Evolutionary conservation across 2,113 vertebrate genomes (phyloP).

Genomic region (Cyanoramphus novaezelandiae): DNA sequence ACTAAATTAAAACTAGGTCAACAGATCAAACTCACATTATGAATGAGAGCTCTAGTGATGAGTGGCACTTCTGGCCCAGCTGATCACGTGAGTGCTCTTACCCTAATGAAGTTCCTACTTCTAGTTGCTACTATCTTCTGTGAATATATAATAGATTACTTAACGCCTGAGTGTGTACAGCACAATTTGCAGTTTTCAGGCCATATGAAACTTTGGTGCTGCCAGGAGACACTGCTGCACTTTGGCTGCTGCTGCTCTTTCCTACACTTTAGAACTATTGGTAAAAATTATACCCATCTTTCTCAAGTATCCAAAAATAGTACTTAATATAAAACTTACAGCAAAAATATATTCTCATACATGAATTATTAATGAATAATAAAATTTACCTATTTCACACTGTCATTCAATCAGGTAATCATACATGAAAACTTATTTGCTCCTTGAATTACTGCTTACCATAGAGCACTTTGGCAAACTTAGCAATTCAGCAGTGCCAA

Average conservation of each 20-base stretch:
- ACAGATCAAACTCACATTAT: not conserved
- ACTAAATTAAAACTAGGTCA: not conserved
- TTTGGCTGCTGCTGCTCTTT: not conserved
- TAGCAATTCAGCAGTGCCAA: not conserved
- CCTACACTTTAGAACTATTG: not conserved
- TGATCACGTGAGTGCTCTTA: not conserved
- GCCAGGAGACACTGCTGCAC: not conserved
- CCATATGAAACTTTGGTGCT: not conserved
- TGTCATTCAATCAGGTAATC: slow-evolving; percentile 61
- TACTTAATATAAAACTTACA: slow-evolving; percentile 41
- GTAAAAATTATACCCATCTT: not conserved
- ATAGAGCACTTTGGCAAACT: slow-evolving; percentile 34
- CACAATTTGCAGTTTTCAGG: not conserved
- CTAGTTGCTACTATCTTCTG: not conserved
- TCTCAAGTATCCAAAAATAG: not conserved
- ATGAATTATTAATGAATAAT: slow-evolving; percentile 52
- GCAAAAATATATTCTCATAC: slow-evolving; percentile 39
- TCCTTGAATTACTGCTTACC: slow-evolving; percentile 47
- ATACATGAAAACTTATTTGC: slow-evolving; percentile 53
- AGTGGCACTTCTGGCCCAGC: not conserved
- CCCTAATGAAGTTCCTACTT: not conserved
- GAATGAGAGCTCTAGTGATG: not conserved
- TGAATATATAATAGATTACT: not conserved
- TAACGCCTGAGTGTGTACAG: not conserved
- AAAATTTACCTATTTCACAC: slow-evolving; percentile 6